Percentiles rank a stretch among this genome's conserved stretches.
Conservation (phyloP, 2,797 vertebrate genomes). For the Dendrocincla tyrannina region DNA sequence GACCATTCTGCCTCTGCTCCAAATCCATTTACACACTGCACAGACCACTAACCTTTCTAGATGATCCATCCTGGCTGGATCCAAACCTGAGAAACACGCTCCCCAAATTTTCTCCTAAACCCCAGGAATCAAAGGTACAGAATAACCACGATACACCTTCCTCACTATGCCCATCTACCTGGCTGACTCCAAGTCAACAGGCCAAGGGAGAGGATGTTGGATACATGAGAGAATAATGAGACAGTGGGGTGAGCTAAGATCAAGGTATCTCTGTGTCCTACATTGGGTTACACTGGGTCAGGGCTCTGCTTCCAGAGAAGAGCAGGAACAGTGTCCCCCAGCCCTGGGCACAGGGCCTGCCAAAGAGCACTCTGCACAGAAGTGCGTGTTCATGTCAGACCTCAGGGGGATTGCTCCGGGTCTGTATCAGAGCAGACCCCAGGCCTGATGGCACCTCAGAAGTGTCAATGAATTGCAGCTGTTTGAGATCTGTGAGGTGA, state of each 20-base stretch:
- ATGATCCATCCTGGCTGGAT: not conserved
- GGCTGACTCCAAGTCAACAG: not conserved
- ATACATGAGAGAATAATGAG: not conserved
- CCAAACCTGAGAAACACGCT: not conserved
- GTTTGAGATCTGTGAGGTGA: not conserved
- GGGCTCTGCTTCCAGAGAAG: not conserved
- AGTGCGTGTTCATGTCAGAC: no score
- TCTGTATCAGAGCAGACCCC: not conserved
- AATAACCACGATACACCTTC: not conserved
- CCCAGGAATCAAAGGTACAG: no score
- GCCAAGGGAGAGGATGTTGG: not conserved
- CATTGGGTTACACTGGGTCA: not conserved
- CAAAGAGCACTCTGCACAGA: not conserved
- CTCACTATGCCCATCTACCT: not conserved
- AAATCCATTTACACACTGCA: not conserved
- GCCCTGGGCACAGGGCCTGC: not conserved
- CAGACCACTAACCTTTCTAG: not conserved
- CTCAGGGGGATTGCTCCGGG: not conserved
- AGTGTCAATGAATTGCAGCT: not conserved
- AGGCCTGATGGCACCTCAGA: not conserved
- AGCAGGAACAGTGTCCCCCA: not conserved
- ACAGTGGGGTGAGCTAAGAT: not conserved
- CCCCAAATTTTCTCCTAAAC: not conserved
- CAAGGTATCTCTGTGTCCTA: accelerated
- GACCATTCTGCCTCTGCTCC: not conserved